These are phyloP conservation scores for Nasonovia ribisnigri DNA, from an alignment of 2,888 invertebrate species.

Conservation along the genomic window DNA sequence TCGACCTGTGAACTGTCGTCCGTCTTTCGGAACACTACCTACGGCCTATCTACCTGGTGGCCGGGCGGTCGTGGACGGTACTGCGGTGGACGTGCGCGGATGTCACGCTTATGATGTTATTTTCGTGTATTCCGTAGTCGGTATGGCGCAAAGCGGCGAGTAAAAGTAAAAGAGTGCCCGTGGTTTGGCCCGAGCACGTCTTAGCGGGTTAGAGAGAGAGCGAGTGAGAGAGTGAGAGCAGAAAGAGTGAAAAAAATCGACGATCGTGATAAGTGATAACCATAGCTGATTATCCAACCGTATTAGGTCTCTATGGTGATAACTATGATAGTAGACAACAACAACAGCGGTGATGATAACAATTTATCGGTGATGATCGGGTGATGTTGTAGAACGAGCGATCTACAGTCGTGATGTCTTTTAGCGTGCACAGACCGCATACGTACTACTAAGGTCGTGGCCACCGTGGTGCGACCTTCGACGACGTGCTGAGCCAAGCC, in stretches of 20 bases:
- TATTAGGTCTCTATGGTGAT: not conserved
- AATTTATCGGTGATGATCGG: not conserved
- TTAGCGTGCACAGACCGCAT: not conserved
- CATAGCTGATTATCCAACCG: not conserved
- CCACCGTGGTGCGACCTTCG: not conserved
- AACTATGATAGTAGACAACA: not conserved
- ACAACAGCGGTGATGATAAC: not conserved
- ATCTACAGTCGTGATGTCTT: not conserved
- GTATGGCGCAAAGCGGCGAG: not conserved
- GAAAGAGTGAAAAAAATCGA: not conserved
- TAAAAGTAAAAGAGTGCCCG: not conserved
- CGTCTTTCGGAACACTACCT: not conserved
- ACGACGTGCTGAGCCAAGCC: not conserved
- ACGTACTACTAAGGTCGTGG: not conserved
- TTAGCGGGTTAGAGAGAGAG: not conserved
- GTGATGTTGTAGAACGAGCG: not conserved
- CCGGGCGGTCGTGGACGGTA: not conserved
- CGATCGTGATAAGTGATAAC: conserved; percentile 3
- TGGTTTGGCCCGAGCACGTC: not conserved
- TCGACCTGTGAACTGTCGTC: not conserved
- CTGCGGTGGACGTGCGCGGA: no score
- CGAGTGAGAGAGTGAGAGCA: not conserved
- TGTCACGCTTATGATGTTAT: not conserved
- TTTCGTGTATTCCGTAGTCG: not conserved
- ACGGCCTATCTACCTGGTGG: no score